Percentiles rank a stretch among this genome's conserved stretches.
phyloP scores from a whole-genome alignment of 92 coral and sea anemone genomes.

The Metridium senile region DNA sequence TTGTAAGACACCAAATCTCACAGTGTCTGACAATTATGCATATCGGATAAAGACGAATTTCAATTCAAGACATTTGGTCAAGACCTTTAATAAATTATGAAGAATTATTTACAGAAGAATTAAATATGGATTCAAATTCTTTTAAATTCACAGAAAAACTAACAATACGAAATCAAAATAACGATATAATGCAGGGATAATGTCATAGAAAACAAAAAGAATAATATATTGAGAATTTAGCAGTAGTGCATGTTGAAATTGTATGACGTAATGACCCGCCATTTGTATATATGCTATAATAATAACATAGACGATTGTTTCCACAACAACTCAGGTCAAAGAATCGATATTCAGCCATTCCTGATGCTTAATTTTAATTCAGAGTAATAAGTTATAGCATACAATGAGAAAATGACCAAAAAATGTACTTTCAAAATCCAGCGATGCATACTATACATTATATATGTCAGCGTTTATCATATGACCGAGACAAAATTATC shows the following conservation, averaged over 20 bases:
- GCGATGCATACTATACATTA: too few species aligned
- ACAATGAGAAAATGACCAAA: too few species aligned
- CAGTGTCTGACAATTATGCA: too few species aligned
- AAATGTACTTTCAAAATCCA: too few species aligned
- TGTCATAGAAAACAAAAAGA: background rate
- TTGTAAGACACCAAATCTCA: too few species aligned
- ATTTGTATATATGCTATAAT: background rate
- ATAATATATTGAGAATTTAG: too few species aligned
- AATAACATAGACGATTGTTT: background rate
- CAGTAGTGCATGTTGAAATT: too few species aligned
- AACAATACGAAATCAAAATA: background rate
- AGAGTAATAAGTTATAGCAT: too few species aligned
- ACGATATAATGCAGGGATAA: background rate
- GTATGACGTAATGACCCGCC: constrained; percentile 8
- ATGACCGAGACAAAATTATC: background rate
- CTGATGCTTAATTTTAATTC: too few species aligned
- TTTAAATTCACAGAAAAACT: background rate
- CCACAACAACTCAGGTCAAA: background rate
- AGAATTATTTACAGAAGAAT: too few species aligned
- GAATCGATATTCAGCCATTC: background rate
- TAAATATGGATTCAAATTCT: background rate
- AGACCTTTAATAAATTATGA: background rate
- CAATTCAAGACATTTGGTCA: background rate
- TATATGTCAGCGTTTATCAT: background rate
- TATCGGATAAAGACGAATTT: too few species aligned